Conservation (phyloP, 2,113 vertebrate species). For the Callaeas wilsoni region DNA sequence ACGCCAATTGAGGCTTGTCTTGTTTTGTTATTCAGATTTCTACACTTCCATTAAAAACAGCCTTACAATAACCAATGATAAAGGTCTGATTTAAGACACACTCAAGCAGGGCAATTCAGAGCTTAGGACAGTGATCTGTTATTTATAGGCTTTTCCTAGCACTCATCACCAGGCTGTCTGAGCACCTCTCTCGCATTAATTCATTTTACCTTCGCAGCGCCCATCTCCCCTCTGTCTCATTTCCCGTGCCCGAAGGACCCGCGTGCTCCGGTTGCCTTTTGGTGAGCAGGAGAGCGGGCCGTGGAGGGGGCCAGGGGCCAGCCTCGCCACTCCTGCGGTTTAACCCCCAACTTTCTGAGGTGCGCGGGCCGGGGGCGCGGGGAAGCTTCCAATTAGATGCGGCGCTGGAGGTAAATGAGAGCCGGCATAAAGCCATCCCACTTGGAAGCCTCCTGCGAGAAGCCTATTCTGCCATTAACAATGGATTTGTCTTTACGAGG, state of each 20-base stretch:
- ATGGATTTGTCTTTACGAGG: slow-evolving; percentile 52
- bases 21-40: slow-evolving; percentile 68
- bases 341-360: slow-evolving; percentile 9
- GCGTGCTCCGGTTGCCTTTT: neutral
- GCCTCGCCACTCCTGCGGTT: neutral
- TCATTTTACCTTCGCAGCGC: slow-evolving; percentile 38
- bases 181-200: slow-evolving; percentile 45
- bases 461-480: slow-evolving; percentile 37
- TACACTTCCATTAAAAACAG: slow-evolving; percentile 55
- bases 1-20: slow-evolving; percentile 50
- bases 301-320: neutral
- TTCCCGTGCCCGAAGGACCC: neutral
- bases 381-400: slow-evolving; percentile 8
- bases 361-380: neutral
- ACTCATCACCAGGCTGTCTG: slow-evolving; percentile 29
- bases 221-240: neutral
- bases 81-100: slow-evolving; percentile 59
- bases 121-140: slow-evolving; percentile 58
- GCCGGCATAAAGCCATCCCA: slow-evolving; percentile 12
- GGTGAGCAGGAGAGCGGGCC: neutral
- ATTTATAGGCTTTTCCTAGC: slow-evolving; percentile 62
- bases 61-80: slow-evolving; percentile 39
- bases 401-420: slow-evolving; percentile 37
- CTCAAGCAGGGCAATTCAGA: slow-evolving; percentile 52
- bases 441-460: slow-evolving; percentile 43